Percentiles rank a stretch among this genome's conserved stretches.
phyloP scores from a whole-genome alignment of 2,888 invertebrate species.

The Ophion ventricosus region DNA sequence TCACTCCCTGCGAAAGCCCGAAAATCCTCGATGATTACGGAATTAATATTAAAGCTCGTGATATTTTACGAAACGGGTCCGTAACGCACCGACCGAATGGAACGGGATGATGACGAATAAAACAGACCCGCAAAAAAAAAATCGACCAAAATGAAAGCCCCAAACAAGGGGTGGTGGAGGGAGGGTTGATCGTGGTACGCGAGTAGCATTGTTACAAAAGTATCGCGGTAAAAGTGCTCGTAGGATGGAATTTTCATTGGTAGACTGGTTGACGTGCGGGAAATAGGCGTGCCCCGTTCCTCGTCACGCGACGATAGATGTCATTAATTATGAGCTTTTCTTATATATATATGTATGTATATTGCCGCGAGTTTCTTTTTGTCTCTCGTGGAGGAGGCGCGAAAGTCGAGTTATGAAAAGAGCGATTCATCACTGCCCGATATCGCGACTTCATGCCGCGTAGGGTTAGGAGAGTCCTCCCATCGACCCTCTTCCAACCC shows the following conservation, averaged over 20 bases:
- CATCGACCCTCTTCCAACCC: not conserved
- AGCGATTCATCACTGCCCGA: slow-evolving; percentile 66
- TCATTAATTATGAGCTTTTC: slow-evolving; percentile 62
- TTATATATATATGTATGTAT: not conserved
- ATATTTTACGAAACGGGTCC: too few relatives aligned
- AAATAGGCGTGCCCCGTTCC: slow-evolving; percentile 45
- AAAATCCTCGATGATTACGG: slow-evolving; percentile 37
- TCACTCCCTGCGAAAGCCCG: slow-evolving; percentile 1
- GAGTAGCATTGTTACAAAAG: slow-evolving; percentile 1
- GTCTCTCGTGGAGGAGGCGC: slow-evolving; percentile 1
- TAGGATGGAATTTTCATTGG: slow-evolving; percentile 32
- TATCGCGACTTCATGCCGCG: slow-evolving; percentile 60
- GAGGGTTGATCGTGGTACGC: too few relatives aligned
- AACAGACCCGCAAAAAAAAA: too few relatives aligned
- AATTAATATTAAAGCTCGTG: not conserved
- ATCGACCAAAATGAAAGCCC: too few relatives aligned
- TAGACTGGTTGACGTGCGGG: slow-evolving; percentile 28
- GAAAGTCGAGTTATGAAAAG: slow-evolving; percentile 54
- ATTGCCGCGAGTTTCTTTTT: slow-evolving; percentile 36
- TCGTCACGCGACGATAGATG: slow-evolving; percentile 63
- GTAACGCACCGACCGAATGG: too few relatives aligned
- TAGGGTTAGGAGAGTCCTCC: slow-evolving; percentile 18
- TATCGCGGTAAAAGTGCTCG: slow-evolving; percentile 27
- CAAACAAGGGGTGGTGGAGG: too few relatives aligned
- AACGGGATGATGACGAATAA: too few relatives aligned